A percentile compares a stretch with the other conserved stretches of the same genome.
These are phyloP conservation scores for Platycnemis pennipes DNA, from an alignment of 2,888 invertebrate genomes.

Conservation along the genomic window DNA sequence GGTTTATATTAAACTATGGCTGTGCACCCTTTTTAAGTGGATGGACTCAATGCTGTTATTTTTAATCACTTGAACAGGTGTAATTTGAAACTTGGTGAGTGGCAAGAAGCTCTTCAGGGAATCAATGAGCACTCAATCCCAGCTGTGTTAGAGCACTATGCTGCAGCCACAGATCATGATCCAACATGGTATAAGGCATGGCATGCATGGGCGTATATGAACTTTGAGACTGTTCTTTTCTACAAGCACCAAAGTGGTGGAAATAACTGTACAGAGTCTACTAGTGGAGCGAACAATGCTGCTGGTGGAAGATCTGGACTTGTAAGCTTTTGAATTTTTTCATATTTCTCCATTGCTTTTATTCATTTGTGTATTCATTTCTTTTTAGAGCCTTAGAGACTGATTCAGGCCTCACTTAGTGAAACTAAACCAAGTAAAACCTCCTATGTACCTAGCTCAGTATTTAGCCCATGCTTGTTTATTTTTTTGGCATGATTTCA, in stretches of 20 bases:
- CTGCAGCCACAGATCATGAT: constrained; percentile 91
- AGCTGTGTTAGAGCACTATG: constrained; percentile 88
- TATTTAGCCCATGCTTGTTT: too few relatives aligned
- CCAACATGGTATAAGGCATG: constrained; percentile 98
- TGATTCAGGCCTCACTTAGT: too few relatives aligned
- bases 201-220: constrained; percentile 99
- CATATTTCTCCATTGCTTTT: too few relatives aligned
- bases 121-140: constrained; percentile 90
- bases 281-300: not conserved
- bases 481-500: too few relatives aligned
- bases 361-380: too few relatives aligned
- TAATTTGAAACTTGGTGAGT: constrained; percentile 95
- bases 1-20: not conserved
- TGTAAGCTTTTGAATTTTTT: not conserved
- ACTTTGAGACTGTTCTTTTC: constrained; percentile 94
- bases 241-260: constrained; percentile 80
- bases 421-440: too few relatives aligned
- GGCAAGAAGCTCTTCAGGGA: constrained; percentile 94
- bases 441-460: too few relatives aligned
- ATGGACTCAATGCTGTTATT: not conserved
- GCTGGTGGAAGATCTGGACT: constrained; percentile 51
- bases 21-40: not conserved
- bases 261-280: not conserved
- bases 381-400: too few relatives aligned
- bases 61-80: constrained; percentile 82